These are phyloP conservation scores for Tetanocera ferruginea DNA, from an alignment of 2,888 invertebrate species.

Conservation along the genomic window DNA sequence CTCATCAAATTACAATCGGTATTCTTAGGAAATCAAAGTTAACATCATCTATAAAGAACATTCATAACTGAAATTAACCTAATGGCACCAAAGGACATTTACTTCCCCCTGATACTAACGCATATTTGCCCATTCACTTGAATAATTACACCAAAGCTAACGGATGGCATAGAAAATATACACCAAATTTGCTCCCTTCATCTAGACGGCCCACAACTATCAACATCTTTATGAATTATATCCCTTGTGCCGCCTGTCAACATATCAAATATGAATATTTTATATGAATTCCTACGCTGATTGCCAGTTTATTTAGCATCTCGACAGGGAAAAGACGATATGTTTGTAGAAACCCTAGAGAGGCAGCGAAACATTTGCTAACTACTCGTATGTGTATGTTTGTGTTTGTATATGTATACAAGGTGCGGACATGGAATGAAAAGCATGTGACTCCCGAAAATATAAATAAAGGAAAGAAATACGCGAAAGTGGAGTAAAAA, in stretches of 20 bases:
- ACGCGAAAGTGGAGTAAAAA: conserved; percentile 4
- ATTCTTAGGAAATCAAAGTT: too few relatives aligned
- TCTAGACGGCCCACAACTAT: not conserved
- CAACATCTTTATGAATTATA: not conserved
- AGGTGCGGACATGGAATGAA: conserved; percentile 25
- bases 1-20: too few relatives aligned
- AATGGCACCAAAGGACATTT: too few relatives aligned
- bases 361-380: not conserved
- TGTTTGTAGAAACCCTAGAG: conserved; percentile 1
- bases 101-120: too few relatives aligned
- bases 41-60: too few relatives aligned
- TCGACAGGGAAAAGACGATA: not conserved
- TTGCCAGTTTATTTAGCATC: not conserved
- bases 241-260: conserved; percentile 30
- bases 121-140: conserved; percentile 8
- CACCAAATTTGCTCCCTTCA: not conserved
- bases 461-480: not conserved
- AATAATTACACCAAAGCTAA: conserved; percentile 7
- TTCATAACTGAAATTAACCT: too few relatives aligned
- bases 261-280: conserved; percentile 58
- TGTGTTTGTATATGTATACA: not conserved
- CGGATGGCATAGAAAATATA: not conserved
- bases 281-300: conserved; percentile 43
- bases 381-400: not conserved
- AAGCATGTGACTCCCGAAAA: conserved; percentile 4